phyloP scores from a whole-genome alignment of 2,113 vertebrate species.

The Tringa solitaria region DNA sequence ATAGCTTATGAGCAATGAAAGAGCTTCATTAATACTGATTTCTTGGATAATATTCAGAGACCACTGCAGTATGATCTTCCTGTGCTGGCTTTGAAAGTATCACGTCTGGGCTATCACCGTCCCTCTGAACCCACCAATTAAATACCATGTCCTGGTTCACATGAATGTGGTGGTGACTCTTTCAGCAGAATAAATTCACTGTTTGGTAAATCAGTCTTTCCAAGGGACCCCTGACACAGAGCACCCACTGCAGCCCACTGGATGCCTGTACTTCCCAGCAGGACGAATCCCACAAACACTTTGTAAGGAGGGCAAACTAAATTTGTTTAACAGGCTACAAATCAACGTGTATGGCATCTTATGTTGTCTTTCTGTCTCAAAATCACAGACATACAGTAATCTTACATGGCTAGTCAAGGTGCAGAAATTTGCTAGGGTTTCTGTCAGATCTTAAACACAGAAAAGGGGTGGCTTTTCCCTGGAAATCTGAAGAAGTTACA shows the following conservation, averaged over 20 bases:
- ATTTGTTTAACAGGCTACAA: background rate
- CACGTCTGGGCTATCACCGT: background rate
- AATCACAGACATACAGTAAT: background rate
- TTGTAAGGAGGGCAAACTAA: background rate
- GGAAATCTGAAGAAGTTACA: background rate
- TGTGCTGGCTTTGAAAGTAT: background rate
- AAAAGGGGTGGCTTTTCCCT: background rate
- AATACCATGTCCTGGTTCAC: background rate
- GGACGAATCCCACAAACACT: background rate
- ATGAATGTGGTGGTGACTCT: background rate
- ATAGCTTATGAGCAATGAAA: background rate
- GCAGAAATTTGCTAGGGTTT: background rate
- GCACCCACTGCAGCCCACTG: background rate
- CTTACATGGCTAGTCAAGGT: background rate
- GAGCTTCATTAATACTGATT: background rate
- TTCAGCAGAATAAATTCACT: background rate
- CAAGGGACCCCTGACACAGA: background rate
- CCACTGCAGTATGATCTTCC: background rate
- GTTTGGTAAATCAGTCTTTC: background rate
- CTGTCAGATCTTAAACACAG: background rate
- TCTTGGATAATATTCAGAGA: background rate
- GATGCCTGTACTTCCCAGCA: background rate
- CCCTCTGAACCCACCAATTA: background rate
- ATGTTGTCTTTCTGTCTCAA: background rate
- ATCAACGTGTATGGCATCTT: background rate